A percentile compares a stretch with the other conserved stretches of the same genome.
Evolutionary conservation across 2,888 invertebrate genomes (phyloP).

Genomic region (Griposia aprilina): DNA sequence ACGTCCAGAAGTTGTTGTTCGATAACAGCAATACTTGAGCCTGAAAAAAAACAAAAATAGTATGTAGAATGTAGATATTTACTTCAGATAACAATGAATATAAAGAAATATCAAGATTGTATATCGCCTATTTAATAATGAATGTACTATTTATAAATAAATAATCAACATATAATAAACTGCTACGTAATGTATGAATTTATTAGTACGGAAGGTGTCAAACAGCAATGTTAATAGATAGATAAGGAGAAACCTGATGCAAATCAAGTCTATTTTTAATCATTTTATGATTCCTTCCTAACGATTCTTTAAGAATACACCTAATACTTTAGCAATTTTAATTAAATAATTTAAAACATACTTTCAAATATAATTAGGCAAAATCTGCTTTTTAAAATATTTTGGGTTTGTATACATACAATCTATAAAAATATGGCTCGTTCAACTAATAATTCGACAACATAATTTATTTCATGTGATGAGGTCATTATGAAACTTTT

Average conservation of each 20-base stretch:
- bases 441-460: neutral
- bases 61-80: neutral
- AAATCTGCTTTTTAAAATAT: neutral
- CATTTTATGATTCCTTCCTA: neutral
- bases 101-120: neutral
- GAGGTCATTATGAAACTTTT: neutral
- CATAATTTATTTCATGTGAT: neutral
- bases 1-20: conserved; percentile 90
- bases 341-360: neutral
- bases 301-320: no score
- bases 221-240: neutral
- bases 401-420: neutral
- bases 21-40: conserved; percentile 92
- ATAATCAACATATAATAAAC: neutral
- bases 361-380: neutral
- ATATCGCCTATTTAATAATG: neutral
- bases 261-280: neutral
- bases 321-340: neutral
- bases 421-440: neutral
- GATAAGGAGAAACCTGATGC: neutral
- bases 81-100: neutral
- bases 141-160: neutral
- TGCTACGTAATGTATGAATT: neutral
- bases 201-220: neutral
- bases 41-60: conserved; percentile 84